Base-by-base conservation (phyloP, 1,140 invertebrate genomes). In the Aphis gossypii region DNA sequence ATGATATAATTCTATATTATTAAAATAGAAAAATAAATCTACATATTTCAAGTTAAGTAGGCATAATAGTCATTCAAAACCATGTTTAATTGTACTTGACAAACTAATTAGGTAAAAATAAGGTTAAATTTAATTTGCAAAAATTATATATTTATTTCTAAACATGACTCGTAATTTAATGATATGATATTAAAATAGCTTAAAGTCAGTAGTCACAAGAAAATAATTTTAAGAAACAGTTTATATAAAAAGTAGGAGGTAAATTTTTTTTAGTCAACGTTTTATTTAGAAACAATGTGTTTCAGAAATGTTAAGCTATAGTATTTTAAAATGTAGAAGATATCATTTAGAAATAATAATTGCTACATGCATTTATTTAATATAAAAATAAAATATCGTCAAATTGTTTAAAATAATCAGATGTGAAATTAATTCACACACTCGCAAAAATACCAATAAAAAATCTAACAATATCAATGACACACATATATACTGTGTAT, bases 21-120 rank as follows among this genome's bases (percentile, higher is more conserved):
- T 1, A 88, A 88, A 51, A 18, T 21, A 54, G 6, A 88, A 51
- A 88, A 35, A 51, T 51, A 0, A 21, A 88, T 51, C 25, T 11
- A 46, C 1, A 88, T 35, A 48, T 51, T 35, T 46, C 35, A 46
- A 84, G 25, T 14, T 18, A 44, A 86, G 84, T 46, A 86, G 41
- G 18, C n/a, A n/a, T 76, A 7, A 86, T 46, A n/a, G 41, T 86
- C 46, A 14, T 30, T 76, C 30, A n/a, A 86, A 86, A 86, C 14
- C 44, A 86, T 86, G 41, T 25, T 25, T 84, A 38, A 84, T 84
- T 86, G 14, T 30, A 46, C 44, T 86, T 44, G 41, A 46, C 23
- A n/a, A 86, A 46, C 84, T 86, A 46, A 86, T 86, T 46, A 86
- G 84, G 23, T 86, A 46, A 86, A 86, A 86, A 86, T 86, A 30